Base-by-base conservation (phyloP, 2,888 invertebrate genomes). In the Holacanthella duospinosa region DNA sequence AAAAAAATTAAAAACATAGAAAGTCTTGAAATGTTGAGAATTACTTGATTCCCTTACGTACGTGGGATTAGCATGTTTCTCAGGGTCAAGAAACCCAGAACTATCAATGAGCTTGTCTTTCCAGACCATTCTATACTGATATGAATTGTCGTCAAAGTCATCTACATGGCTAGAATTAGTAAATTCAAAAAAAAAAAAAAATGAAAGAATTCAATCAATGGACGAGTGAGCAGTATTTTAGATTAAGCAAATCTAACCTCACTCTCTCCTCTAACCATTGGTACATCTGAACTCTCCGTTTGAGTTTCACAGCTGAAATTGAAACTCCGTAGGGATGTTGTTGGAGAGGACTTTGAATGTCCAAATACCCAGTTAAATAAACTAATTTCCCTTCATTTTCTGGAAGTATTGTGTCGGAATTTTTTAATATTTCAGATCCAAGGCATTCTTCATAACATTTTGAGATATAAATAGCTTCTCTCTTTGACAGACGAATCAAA, bases 201-300 rank as follows among this genome's bases (percentile, higher is more conserved):
- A 43, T 27, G 55, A 43, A 4, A 43, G 12, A 29, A 4, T 21
- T 57, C 27, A 29, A 25, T 9, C 6, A 55, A 9, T 29, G 19
- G 21, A 57, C 19, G 6, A 29, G 29, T 21, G 4, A 4, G 6
- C 48, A 9, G 16, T 21, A 21, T 9, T 4, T 48, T 21, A 9
- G 6, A 16, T 29, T 12, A 27, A 19, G 9, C 53, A n/a, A n/a
- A 27, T 43, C 65, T 63, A 59, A 73, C 73, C 62, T 67, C n/a
- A 81, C 81, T 74, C 82, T 77, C 74, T 89, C 88, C 72, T 93
- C 93, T 63, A 91, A 83, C 93, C 93, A 93, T 75, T 93, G 93
- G 77, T 87, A 93, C 90, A 93, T 93, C 77, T 93, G 93, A 0
- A 92, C 93, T 62, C 89, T 80, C 65, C 91, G 83, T 74, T 86